These are phyloP conservation scores for Leptoclinus maculatus DNA, from an alignment of 2,797 vertebrate genomes.

Conservation along the genomic window DNA sequence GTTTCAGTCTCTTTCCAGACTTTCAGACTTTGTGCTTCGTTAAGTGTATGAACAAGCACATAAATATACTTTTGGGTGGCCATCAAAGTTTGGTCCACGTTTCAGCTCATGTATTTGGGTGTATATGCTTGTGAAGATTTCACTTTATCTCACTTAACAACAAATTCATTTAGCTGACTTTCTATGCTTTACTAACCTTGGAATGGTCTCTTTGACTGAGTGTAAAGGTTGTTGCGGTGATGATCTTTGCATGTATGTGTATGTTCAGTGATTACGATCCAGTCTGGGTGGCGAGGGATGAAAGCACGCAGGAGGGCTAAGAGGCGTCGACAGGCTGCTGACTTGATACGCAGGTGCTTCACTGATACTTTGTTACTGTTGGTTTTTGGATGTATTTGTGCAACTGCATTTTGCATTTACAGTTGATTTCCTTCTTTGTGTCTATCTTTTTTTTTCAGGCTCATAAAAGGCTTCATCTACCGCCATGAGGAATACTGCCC, in stretches of 20 bases:
- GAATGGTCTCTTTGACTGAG: constrained; percentile 31
- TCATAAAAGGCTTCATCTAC: constrained; percentile 96
- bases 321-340: constrained; percentile 89
- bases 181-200: constrained; percentile 21
- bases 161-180: neutral
- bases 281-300: constrained; percentile 96
- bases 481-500: constrained; percentile 91
- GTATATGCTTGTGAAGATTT: neutral
- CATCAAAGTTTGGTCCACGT: neutral
- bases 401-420: neutral
- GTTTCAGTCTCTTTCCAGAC: neutral
- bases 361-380: constrained; percentile 11
- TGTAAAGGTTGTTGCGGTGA: constrained; percentile 20
- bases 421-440: neutral
- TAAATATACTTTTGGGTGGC: constrained; percentile 9
- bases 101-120: constrained; percentile 3
- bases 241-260: constrained; percentile 46
- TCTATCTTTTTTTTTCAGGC: constrained; percentile 74
- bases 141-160: neutral
- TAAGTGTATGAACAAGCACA: neutral
- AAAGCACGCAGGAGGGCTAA: constrained; percentile 91
- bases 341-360: constrained; percentile 89
- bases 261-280: constrained; percentile 89
- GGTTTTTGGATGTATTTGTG: constrained; percentile 10
- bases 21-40: constrained; percentile 1